These are phyloP conservation scores for Amyelois transitella DNA, from an alignment of 1,140 invertebrate genomes.

Conservation along the genomic window DNA sequence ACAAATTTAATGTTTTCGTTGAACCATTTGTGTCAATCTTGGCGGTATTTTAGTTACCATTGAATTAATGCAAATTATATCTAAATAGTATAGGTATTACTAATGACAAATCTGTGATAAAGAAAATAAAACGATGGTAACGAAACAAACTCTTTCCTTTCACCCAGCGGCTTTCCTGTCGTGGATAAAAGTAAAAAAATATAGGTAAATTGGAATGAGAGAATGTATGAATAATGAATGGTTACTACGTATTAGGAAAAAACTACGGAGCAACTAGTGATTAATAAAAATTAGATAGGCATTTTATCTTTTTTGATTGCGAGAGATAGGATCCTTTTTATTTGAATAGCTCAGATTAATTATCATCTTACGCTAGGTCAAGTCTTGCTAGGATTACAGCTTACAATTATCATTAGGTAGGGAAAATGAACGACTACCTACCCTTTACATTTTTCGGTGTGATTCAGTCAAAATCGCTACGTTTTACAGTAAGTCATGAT, in stretches of 20 bases:
- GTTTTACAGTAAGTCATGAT: slow-evolving; percentile 1
- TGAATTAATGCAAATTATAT: slow-evolving; percentile 18
- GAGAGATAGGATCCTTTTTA: no score
- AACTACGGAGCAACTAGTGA: no score
- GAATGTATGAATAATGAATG: not conserved
- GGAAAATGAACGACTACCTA: no score
- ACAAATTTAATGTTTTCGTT: not conserved
- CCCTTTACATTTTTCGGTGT: not conserved
- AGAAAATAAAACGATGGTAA: slow-evolving; percentile 61
- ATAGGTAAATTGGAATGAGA: slow-evolving; percentile 2
- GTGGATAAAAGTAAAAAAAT: not conserved
- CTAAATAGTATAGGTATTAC: not conserved
- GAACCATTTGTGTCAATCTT: slow-evolving; percentile 21
- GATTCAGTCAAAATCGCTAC: not conserved
- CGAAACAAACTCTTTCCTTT: slow-evolving; percentile 65
- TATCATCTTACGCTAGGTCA: no score
- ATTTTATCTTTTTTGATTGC: no score
- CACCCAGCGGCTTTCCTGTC: slow-evolving; percentile 49
- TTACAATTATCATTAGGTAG: no score
- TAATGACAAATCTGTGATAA: slow-evolving; percentile 42
- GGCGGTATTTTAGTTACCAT: slow-evolving; percentile 34
- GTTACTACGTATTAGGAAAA: no score
- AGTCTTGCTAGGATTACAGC: no score
- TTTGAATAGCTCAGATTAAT: no score
- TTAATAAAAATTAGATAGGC: no score